These are phyloP conservation scores for Gnatocerus cornutus DNA, from an alignment of 2,888 invertebrate genomes.

Conservation along the genomic window DNA sequence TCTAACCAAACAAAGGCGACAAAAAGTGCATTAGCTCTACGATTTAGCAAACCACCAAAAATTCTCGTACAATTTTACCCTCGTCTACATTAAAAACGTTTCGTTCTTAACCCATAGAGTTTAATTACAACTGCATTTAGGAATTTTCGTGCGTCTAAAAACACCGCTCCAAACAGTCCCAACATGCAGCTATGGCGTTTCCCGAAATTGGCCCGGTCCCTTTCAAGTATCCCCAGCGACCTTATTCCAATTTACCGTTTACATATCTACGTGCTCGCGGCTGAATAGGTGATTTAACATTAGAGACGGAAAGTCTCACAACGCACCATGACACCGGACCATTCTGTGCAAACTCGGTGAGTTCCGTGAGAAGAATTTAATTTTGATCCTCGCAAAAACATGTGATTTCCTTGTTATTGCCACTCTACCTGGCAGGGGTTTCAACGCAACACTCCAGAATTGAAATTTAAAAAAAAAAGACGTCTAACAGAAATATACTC, in stretches of 20 bases:
- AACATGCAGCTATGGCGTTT: slow-evolving; percentile 5
- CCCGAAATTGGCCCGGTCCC: slow-evolving; percentile 23
- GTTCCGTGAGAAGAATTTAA: slow-evolving; percentile 43
- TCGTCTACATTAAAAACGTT: no score
- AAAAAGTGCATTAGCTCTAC: not conserved
- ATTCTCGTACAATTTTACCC: not conserved
- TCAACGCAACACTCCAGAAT: not conserved
- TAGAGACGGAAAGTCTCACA: slow-evolving; percentile 37
- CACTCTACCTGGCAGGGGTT: slow-evolving; percentile 7
- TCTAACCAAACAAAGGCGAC: no score
- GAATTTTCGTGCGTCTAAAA: not conserved
- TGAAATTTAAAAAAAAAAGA: not conserved
- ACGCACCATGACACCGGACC: slow-evolving; percentile 29
- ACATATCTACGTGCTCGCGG: slow-evolving; percentile 46
- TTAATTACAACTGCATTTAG: no score
- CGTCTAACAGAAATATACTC: no score
- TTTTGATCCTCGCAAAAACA: slow-evolving; percentile 10
- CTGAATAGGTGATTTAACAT: slow-evolving; percentile 44
- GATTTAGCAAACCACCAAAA: not conserved
- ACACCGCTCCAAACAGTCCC: not conserved
- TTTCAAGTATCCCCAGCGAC: slow-evolving; percentile 20
- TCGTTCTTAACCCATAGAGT: no score
- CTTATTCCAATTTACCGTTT: slow-evolving; percentile 46
- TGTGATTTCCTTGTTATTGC: slow-evolving; percentile 17
- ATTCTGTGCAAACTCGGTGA: slow-evolving; percentile 29